These are phyloP conservation scores for Stenchaetothrips biformis DNA, from an alignment of 2,888 invertebrate genomes.

Conservation along the genomic window DNA sequence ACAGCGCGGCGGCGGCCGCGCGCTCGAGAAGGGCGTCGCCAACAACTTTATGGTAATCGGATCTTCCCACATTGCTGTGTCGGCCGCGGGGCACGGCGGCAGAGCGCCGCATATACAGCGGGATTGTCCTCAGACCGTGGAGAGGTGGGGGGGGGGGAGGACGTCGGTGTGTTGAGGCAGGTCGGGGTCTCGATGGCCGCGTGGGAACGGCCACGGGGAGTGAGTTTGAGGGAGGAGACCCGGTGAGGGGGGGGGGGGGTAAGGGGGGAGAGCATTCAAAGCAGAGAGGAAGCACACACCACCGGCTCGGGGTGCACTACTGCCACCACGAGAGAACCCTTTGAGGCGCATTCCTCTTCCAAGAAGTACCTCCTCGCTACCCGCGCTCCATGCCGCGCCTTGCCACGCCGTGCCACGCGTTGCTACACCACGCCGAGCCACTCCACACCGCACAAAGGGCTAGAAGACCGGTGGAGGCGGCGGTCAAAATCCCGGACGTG, in stretches of 20 bases:
- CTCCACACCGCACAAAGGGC: no score
- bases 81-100: neutral
- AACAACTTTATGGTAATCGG: slow-evolving; percentile 23
- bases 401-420: no score
- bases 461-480: no score
- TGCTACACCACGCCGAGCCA: no score
- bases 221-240: no score
- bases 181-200: neutral
- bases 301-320: neutral
- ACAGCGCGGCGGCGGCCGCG: neutral
- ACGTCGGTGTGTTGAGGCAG: neutral
- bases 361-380: no score
- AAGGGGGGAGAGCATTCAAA: neutral
- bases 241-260: no score
- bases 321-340: no score
- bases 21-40: neutral
- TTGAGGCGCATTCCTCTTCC: no score
- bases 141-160: neutral
- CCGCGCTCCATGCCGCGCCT: no score
- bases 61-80: slow-evolving; percentile 7
- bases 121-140: neutral
- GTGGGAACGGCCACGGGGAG: no score
- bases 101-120: neutral
- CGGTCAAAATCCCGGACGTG: no score
- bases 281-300: neutral